phyloP scores from a whole-genome alignment of 2,113 vertebrate genomes.

The Desmodus rotundus region DNA sequence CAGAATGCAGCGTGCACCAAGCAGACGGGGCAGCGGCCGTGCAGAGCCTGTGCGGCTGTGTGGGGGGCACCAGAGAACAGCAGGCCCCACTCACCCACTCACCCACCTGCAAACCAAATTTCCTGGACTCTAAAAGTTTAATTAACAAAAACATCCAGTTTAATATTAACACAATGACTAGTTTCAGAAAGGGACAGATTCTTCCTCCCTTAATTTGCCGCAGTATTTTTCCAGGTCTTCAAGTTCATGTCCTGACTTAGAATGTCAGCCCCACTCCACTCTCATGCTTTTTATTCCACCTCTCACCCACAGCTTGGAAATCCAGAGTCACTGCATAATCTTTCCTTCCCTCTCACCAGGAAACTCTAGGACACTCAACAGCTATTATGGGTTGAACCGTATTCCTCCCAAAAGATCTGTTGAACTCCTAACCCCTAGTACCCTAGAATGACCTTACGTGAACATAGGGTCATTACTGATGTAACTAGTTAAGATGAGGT shows the following conservation, averaged over 20 bases:
- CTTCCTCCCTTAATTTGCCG: not conserved
- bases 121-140: not conserved
- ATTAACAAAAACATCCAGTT: not conserved
- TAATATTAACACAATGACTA: not conserved
- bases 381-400: no score
- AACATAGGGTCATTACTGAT: not conserved
- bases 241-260: not conserved
- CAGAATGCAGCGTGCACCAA: not conserved
- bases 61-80: not conserved
- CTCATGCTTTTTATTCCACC: not conserved
- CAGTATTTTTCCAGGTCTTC: not conserved
- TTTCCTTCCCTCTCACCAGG: not conserved
- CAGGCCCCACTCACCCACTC: not conserved
- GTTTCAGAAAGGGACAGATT: not conserved
- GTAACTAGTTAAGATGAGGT: not conserved
- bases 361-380: not conserved
- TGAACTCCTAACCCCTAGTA: no score
- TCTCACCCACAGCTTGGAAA: not conserved
- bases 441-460: no score
- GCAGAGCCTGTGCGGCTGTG: not conserved
- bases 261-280: not conserved
- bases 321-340: not conserved
- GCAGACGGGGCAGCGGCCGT: not conserved
- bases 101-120: not conserved
- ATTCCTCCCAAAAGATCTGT: no score